phyloP scores from a whole-genome alignment of 1,140 invertebrate species.

The Bombus polaris region DNA sequence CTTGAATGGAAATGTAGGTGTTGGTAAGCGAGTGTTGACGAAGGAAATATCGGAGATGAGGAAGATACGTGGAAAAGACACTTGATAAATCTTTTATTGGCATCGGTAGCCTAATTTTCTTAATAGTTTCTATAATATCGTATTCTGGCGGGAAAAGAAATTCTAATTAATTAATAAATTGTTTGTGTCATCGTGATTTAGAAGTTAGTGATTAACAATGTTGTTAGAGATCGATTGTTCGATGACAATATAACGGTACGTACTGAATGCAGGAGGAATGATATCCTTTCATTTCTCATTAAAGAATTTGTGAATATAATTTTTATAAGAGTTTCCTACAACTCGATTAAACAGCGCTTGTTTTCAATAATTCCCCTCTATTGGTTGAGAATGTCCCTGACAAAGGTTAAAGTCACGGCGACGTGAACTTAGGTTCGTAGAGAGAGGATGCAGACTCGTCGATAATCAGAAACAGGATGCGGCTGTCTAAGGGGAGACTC shows the following conservation, averaged over 20 bases:
- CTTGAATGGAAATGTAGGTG: background rate
- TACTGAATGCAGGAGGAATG: too few species aligned
- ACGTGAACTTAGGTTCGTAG: constrained; percentile 47
- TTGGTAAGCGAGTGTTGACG: background rate
- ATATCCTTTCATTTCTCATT: too few species aligned
- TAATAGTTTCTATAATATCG: background rate
- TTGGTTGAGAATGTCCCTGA: background rate
- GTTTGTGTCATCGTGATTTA: too few species aligned
- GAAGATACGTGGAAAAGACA: too few species aligned
- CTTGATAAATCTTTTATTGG: background rate
- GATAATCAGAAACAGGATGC: constrained; percentile 68
- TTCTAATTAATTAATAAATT: background rate
- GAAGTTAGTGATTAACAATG: too few species aligned
- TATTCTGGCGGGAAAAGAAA: background rate
- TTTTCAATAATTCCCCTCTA: background rate
- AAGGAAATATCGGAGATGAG: background rate
- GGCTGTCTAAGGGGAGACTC: constrained; percentile 54
- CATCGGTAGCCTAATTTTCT: too few species aligned
- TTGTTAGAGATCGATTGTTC: too few species aligned
- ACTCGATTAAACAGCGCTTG: background rate
- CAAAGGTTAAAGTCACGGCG: constrained; percentile 49
- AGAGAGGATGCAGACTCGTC: constrained; percentile 40
- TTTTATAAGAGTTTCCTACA: background rate
- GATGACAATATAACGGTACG: too few species aligned
- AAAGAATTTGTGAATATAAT: too few species aligned